phyloP scores from a whole-genome alignment of 2,797 vertebrate genomes.

The Girardinus metallicus region DNA sequence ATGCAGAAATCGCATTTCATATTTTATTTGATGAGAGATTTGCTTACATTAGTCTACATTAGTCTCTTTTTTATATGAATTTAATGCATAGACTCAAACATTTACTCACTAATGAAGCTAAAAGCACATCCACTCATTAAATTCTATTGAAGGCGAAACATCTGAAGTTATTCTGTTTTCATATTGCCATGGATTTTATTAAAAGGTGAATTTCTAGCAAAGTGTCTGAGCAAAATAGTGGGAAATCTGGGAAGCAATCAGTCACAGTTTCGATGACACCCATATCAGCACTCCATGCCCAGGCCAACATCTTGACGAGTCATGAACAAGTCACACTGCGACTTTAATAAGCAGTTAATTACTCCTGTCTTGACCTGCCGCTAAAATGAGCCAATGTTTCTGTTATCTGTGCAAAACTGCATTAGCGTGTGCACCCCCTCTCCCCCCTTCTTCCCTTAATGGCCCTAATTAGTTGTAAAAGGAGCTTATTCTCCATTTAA shows the following conservation, averaged over 20 bases:
- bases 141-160: conserved; percentile 4
- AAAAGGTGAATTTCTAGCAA: conserved; percentile 3
- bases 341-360: conserved; percentile 77
- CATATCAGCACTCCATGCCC: conserved; percentile 46
- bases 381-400: conserved; percentile 69
- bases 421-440: conserved; percentile 68
- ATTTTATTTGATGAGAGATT: background rate
- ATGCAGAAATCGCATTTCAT: background rate
- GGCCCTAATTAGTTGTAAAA: conserved; percentile 83
- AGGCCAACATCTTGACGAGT: conserved; percentile 53
- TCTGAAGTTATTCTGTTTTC: conserved; percentile 1
- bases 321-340: conserved; percentile 34
- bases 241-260: conserved; percentile 34
- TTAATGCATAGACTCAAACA: background rate
- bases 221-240: conserved; percentile 22
- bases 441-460: conserved; percentile 60
- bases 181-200: background rate
- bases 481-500: conserved; percentile 71
- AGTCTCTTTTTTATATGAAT: background rate
- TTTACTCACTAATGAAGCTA: background rate
- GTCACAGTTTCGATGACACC: conserved; percentile 33
- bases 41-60: background rate
- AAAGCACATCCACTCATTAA: background rate
- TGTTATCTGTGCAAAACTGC: conserved; percentile 77
- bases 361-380: conserved; percentile 78